phyloP scores from a whole-genome alignment of 2,797 vertebrate genomes.

The Limosa lapponica region DNA sequence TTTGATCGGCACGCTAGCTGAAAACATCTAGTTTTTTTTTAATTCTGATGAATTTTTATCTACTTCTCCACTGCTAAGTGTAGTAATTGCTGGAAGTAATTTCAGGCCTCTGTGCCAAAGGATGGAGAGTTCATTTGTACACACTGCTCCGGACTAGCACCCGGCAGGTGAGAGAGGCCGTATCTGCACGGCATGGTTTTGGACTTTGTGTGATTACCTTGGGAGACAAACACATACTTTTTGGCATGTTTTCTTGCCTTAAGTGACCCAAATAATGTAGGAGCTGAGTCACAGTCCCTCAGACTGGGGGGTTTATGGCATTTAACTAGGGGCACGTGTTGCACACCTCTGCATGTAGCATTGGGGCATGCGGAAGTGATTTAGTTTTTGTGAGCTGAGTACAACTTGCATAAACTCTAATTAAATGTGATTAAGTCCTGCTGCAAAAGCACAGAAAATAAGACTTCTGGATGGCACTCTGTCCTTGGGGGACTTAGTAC shows the following conservation, averaged over 20 bases:
- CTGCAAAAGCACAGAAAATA: neutral
- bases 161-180: neutral
- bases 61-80: neutral
- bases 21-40: neutral
- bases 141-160: neutral
- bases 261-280: neutral
- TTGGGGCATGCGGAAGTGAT: neutral
- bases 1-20: neutral
- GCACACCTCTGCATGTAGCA: neutral
- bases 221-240: neutral
- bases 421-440: neutral
- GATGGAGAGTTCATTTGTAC: neutral
- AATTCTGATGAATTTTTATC: neutral
- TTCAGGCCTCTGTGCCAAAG: neutral
- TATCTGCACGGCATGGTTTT: neutral
- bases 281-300: neutral
- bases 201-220: neutral
- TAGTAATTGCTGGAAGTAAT: neutral
- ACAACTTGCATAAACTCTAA: neutral
- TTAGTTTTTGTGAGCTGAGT: neutral
- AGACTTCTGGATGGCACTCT: neutral
- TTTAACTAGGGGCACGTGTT: neutral
- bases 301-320: neutral
- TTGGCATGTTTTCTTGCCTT: neutral
- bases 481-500: neutral